phyloP scores from a whole-genome alignment of 2,797 vertebrate species.

The Staurois parvus region DNA sequence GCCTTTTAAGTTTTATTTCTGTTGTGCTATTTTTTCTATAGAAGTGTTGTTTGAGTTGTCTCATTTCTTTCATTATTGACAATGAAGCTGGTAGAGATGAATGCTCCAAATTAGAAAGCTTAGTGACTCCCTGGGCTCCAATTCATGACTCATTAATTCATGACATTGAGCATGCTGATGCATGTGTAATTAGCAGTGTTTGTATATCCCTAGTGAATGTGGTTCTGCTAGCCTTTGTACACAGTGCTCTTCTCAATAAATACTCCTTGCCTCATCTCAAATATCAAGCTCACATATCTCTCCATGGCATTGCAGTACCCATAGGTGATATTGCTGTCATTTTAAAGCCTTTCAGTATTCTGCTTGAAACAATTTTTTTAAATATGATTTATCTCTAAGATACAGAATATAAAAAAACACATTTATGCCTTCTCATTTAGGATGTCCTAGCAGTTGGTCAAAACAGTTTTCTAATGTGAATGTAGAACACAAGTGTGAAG shows the following conservation, averaged over 20 bases:
- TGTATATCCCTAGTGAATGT: slow-evolving; percentile 58
- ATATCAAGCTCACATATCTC: slow-evolving; percentile 24
- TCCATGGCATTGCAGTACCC: slow-evolving; percentile 10
- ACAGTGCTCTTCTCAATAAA: slow-evolving; percentile 49
- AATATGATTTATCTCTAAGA: too few relatives aligned
- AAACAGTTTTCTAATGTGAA: too few relatives aligned
- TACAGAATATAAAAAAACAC: neutral
- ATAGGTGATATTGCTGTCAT: neutral
- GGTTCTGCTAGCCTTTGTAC: slow-evolving; percentile 60
- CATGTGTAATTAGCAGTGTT: slow-evolving; percentile 63
- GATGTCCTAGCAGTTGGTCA: too few relatives aligned
- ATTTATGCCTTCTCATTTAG: neutral
- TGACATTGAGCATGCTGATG: slow-evolving; percentile 61
- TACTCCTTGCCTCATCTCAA: slow-evolving; percentile 47
- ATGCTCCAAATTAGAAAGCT: slow-evolving; percentile 63
- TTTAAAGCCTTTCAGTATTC: neutral
- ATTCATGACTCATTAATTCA: slow-evolving; percentile 64
- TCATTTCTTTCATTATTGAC: slow-evolving; percentile 60
- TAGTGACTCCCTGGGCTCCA: slow-evolving; percentile 62
- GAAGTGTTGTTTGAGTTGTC: slow-evolving; percentile 57
- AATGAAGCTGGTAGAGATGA: slow-evolving; percentile 61
- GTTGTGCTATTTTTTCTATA: slow-evolving; percentile 21
- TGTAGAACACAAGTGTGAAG: too few relatives aligned
- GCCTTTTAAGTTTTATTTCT: slow-evolving; percentile 48
- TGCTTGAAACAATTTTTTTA: too few relatives aligned